phyloP scores from a whole-genome alignment of 2,888 invertebrate species.

The Atethmia centrago region DNA sequence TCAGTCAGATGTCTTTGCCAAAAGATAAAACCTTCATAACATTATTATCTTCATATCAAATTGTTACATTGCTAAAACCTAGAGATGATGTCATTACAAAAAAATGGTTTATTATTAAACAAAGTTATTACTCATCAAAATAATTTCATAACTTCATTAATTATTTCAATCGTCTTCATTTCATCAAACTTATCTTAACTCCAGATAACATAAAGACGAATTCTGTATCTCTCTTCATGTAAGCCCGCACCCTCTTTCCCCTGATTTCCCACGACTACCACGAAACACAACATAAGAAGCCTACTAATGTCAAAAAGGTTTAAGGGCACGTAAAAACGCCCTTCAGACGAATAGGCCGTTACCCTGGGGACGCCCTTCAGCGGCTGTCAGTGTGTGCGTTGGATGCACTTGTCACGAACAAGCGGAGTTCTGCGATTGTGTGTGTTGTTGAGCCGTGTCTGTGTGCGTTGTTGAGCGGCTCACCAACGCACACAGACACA shows the following conservation, averaged over 20 bases:
- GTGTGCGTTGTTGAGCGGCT: slow-evolving; percentile 27
- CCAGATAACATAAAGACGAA: background rate
- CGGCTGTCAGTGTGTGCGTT: slow-evolving; percentile 43
- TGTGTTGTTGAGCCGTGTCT: background rate
- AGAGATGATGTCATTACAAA: background rate
- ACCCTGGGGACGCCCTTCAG: slow-evolving; percentile 66
- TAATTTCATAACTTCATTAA: slow-evolving; percentile 18
- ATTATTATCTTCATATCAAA: background rate
- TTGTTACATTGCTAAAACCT: slow-evolving; percentile 1
- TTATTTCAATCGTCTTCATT: slow-evolving; percentile 12
- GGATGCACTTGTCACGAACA: slow-evolving; percentile 56
- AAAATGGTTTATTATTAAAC: background rate
- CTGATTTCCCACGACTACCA: slow-evolving; percentile 10
- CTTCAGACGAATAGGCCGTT: slow-evolving; percentile 71
- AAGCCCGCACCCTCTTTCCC: background rate
- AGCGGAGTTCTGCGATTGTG: slow-evolving; percentile 14
- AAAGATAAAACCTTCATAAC: background rate
- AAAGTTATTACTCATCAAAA: slow-evolving; percentile 15
- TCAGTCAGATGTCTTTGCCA: too few species aligned
- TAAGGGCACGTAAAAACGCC: slow-evolving; percentile 67
- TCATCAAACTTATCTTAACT: slow-evolving; percentile 4
- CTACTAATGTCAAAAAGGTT: slow-evolving; percentile 56
- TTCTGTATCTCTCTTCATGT: background rate
- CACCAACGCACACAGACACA: slow-evolving; percentile 19
- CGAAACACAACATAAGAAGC: slow-evolving; percentile 35